These are phyloP conservation scores for Illadopsis cleaveri DNA, from an alignment of 2,113 vertebrate species.

Conservation along the genomic window DNA sequence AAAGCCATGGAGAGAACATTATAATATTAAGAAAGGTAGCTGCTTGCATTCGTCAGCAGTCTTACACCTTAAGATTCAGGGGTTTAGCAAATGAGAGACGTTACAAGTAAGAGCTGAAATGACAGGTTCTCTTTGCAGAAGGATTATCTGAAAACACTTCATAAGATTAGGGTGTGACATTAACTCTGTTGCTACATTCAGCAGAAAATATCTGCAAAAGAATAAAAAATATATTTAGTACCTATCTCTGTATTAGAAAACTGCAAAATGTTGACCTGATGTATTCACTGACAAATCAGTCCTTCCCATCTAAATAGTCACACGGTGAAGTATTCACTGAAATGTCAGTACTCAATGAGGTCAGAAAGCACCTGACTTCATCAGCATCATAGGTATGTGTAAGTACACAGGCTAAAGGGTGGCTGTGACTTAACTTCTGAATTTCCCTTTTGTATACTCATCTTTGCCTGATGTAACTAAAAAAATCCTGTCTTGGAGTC, in stretches of 20 bases:
- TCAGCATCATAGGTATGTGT: accelerated
- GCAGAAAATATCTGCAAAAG: not conserved
- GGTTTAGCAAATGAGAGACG: not conserved
- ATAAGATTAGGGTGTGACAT: not conserved
- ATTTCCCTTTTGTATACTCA: not conserved
- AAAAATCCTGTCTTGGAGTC: not conserved
- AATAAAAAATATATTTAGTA: not conserved
- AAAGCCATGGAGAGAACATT: not conserved
- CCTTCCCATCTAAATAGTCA: not conserved
- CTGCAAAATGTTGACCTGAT: not conserved
- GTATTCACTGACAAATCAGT: not conserved
- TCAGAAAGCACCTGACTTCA: not conserved
- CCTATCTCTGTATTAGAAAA: not conserved
- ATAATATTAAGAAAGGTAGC: not conserved
- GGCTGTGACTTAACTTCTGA: not conserved
- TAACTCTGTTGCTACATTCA: not conserved
- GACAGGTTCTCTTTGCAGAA: not conserved
- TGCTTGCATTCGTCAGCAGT: not conserved
- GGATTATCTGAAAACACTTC: not conserved
- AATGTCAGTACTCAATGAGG: not conserved
- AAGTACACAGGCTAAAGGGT: not conserved
- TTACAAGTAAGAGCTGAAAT: not conserved
- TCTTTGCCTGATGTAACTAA: not conserved
- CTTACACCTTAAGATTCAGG: not conserved
- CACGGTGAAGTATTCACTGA: not conserved